These are phyloP conservation scores for Drosophila dives DNA, from an alignment of 2,888 invertebrate species.

Conservation along the genomic window DNA sequence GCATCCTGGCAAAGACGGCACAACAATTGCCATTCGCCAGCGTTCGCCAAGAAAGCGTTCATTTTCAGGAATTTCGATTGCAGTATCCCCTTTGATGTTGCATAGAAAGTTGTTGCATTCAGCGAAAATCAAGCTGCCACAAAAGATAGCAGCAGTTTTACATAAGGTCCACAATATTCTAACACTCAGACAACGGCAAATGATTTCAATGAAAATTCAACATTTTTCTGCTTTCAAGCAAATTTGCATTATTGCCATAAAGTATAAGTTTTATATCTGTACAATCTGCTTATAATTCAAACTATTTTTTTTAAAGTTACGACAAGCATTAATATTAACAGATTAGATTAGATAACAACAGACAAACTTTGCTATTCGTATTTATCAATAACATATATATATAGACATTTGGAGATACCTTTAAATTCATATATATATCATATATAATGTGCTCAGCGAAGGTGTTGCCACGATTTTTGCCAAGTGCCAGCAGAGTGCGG, in stretches of 20 bases:
- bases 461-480: conserved; percentile 64
- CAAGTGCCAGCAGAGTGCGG: conserved; percentile 21
- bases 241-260: not conserved
- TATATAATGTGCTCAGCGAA: conserved; percentile 75
- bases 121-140: conserved; percentile 15
- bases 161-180: not conserved
- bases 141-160: not conserved
- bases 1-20: conserved; percentile 12
- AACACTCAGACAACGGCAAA: not conserved
- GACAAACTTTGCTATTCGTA: not conserved
- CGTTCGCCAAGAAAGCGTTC: conserved; percentile 25
- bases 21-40: conserved; percentile 41
- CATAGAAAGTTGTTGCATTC: conserved; percentile 19
- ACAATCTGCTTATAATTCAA: not conserved
- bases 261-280: not conserved
- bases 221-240: too few species aligned
- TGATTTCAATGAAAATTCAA: not conserved
- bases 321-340: not conserved
- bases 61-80: conserved; percentile 31
- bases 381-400: not conserved
- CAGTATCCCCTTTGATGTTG: conserved; percentile 29
- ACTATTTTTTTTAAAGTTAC: not conserved
- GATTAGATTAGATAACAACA: not conserved
- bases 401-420: too few species aligned
- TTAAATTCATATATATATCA: too few species aligned